Conservation (phyloP, 2,797 vertebrate genomes). For the Peromyscus attwateri region DNA sequence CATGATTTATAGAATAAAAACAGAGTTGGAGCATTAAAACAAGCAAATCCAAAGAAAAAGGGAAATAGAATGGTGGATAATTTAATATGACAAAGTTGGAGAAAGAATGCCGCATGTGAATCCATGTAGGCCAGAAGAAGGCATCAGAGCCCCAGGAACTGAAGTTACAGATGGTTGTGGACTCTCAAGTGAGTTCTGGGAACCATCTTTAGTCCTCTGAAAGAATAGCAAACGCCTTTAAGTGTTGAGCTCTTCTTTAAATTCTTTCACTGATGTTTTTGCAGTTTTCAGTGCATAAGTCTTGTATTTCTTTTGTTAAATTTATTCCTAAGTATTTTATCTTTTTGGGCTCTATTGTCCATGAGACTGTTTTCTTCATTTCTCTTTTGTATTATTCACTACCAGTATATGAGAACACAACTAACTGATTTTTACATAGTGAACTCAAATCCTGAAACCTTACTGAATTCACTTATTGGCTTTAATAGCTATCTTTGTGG, state of each 20-base stretch:
- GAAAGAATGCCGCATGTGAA: not conserved
- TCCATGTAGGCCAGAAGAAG: not conserved
- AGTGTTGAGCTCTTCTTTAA: not conserved
- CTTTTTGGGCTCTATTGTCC: not conserved
- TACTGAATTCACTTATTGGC: not conserved
- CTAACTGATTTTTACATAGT: not conserved
- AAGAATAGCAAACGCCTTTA: not conserved
- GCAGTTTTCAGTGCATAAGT: not conserved
- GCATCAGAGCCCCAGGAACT: not conserved
- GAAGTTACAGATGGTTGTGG: not conserved
- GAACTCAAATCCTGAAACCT: not conserved
- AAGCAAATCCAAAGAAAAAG: constrained; percentile 41
- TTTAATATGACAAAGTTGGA: constrained; percentile 22
- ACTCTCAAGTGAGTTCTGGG: not conserved
- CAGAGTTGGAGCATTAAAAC: not conserved
- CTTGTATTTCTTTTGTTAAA: constrained; percentile 32
- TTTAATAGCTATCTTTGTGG: not conserved
- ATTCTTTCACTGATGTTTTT: constrained; percentile 23
- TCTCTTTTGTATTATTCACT: not conserved
- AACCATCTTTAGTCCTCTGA: not conserved
- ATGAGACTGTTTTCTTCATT: not conserved
- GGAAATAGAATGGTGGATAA: not conserved
- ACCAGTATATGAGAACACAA: not conserved
- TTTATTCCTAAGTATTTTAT: constrained; percentile 26
- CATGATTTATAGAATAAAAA: constrained; percentile 6